Evolutionary conservation across 2,888 invertebrate genomes (phyloP).

Genomic region (Ormyrus nitidulus): DNA sequence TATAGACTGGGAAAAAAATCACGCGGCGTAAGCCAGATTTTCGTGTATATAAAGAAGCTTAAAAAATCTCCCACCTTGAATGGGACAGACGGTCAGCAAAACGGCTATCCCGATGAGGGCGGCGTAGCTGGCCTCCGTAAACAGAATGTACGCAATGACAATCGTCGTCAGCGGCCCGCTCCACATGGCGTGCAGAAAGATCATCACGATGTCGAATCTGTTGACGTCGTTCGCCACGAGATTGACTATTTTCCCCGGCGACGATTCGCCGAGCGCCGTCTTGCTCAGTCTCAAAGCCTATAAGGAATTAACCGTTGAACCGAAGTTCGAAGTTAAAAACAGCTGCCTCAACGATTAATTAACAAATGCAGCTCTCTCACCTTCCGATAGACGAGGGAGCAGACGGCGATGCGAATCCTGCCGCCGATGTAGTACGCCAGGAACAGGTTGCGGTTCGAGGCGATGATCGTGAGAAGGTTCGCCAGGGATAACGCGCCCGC

Average conservation of each 20-base stretch:
- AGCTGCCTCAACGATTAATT: too few species aligned
- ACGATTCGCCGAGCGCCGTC: constrained; percentile 86
- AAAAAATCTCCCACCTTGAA: constrained; percentile 80
- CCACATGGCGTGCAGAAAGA: constrained; percentile 95
- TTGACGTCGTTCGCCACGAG: constrained; percentile 91
- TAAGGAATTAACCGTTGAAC: too few species aligned
- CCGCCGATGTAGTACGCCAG: constrained; percentile 86
- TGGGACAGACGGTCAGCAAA: constrained; percentile 89
- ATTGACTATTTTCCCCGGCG: constrained; percentile 77
- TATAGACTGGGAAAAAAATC: constrained; percentile 62
- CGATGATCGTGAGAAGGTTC: constrained; percentile 76
- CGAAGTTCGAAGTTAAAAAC: too few species aligned
- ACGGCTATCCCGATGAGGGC: constrained; percentile 89
- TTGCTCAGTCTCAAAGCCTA: constrained; percentile 60
- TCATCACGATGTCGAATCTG: constrained; percentile 92
- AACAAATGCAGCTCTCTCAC: constrained; percentile 73
- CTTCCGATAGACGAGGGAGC: constrained; percentile 91
- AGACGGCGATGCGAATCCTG: constrained; percentile 87
- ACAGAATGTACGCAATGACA: constrained; percentile 87
- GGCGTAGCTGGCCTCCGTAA: constrained; percentile 84
- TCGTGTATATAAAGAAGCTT: neutral
- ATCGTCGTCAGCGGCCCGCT: constrained; percentile 85
- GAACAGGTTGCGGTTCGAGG: constrained; percentile 82
- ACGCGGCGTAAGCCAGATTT: too few species aligned
- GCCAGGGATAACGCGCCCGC: constrained; percentile 69